Percentiles rank a stretch among this genome's conserved stretches.
phyloP scores from a whole-genome alignment of 2,113 vertebrate species.

The Mugil cephalus region DNA sequence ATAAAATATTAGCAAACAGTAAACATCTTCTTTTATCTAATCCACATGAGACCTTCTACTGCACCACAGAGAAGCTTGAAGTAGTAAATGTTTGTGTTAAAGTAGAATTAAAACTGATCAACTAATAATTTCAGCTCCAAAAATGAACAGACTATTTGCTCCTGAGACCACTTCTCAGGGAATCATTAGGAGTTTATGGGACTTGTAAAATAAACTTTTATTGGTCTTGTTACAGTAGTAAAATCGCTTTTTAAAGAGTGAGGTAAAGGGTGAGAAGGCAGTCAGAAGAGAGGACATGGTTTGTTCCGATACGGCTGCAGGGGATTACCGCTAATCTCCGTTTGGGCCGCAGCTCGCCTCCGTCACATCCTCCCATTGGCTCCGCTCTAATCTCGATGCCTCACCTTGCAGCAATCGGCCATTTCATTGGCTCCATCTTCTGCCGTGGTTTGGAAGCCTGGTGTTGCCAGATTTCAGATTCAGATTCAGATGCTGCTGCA shows the following conservation, averaged over 20 bases:
- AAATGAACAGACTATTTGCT: neutral
- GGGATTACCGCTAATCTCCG: slow-evolving; percentile 81
- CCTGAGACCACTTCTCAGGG: neutral
- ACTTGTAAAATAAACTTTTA: neutral
- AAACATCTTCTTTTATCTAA: neutral
- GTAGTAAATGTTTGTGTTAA: too few species aligned
- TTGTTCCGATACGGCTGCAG: slow-evolving; percentile 50
- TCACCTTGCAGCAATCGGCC: slow-evolving; percentile 22
- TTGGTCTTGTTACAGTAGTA: neutral
- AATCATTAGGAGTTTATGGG: neutral
- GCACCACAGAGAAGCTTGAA: too few species aligned
- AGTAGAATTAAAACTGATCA: neutral
- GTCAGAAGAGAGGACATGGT: slow-evolving; percentile 31
- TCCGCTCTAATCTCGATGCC: slow-evolving; percentile 67
- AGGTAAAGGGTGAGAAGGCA: slow-evolving; percentile 1
- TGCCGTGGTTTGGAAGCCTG: neutral
- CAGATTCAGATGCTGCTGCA: slow-evolving; percentile 22
- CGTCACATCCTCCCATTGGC: slow-evolving; percentile 63
- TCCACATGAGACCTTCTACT: neutral
- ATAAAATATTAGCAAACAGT: neutral
- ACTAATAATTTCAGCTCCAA: neutral
- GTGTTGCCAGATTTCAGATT: too few species aligned
- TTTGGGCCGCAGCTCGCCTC: slow-evolving; percentile 46
- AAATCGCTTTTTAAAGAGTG: neutral
- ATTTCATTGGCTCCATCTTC: slow-evolving; percentile 54